These are phyloP conservation scores for Sitodiplosis mosellana DNA, from an alignment of 1,140 invertebrate species.

Conservation along the genomic window DNA sequence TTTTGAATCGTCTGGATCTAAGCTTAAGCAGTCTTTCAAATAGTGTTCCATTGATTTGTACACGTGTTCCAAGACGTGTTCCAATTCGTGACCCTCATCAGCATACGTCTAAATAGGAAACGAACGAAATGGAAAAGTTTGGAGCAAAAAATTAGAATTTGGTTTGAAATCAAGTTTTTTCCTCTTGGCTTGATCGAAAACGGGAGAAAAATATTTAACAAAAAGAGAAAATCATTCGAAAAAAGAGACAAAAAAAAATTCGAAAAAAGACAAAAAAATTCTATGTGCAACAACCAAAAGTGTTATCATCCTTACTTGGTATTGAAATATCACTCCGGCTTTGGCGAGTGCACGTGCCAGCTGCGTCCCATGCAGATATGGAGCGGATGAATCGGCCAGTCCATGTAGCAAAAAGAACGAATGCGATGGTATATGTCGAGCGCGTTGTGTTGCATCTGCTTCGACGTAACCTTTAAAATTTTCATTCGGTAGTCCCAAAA, in stretches of 20 bases:
- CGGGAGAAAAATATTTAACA: too few relatives aligned
- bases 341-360: constrained; percentile 71
- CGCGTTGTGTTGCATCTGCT: constrained; percentile 70
- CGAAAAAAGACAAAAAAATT: not conserved
- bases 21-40: constrained; percentile 62
- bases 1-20: constrained; percentile 46
- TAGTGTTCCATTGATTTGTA: constrained; percentile 74
- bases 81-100: constrained; percentile 58
- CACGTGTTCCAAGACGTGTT: constrained; percentile 60
- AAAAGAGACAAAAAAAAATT: too few relatives aligned
- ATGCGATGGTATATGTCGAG: constrained; percentile 64
- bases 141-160: too few relatives aligned
- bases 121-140: too few relatives aligned
- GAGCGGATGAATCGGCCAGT: constrained; percentile 74
- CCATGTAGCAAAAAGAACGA: constrained; percentile 81
- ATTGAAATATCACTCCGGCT: constrained; percentile 70
- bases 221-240: too few relatives aligned
- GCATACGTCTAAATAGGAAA: constrained; percentile 49
- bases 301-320: constrained; percentile 46
- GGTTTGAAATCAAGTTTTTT: too few relatives aligned
- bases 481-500: constrained; percentile 69
- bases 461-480: constrained; percentile 87
- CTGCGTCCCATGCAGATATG: constrained; percentile 78
- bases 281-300: not conserved
- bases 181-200: too few relatives aligned